Base-by-base conservation (phyloP, 2,888 invertebrate genomes). In the Coleophora flavipennella region DNA sequence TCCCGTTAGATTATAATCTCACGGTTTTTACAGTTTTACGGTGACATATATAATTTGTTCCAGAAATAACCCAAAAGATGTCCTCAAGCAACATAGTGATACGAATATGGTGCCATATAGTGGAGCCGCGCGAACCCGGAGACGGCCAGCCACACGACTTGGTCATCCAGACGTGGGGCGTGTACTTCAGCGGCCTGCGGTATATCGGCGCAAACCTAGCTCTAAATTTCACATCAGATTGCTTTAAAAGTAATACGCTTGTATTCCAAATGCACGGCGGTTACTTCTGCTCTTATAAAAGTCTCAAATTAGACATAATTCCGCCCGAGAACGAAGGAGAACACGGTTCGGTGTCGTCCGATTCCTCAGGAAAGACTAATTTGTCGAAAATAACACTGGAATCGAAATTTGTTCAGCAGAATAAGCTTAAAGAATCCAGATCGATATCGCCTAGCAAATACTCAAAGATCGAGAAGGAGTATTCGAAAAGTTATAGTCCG, bases 261-360 rank as follows among this genome's bases (percentile, higher is more conserved):
- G 90, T 97, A 54, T 94, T 97, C 71, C 91, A 93, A 79, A 90
- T 96, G 87, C 92, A 92, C 46, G 95, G 94, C 29, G 95, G 95
- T 3, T 93, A 90, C 59, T 97, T 96, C 66, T 92, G 92, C 31
- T 88, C 89, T 0, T 85, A 85, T 48, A 84, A 79, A 64, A 85
- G 84, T 57, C 62, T 86, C 2, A 78, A 80, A 59, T 57, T 88
- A 32, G 86, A 86, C 44, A 62, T 83, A 1, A 83, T 84, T 14
- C 83, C 83, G 0, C 67, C 78, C 1, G 83, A 83, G 51, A 77
- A 81, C 31, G 81, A 80, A 46, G 32, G 71, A 1, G 80, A 84
- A 62, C 73, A 77, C 8, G 65, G 80, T 1, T 83, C 83, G 0
- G 12, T 78, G 1, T 81, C 81, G 0, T 81, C 81, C 1, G 78